phyloP scores from a whole-genome alignment of 2,113 vertebrate genomes.

The Larimichthys crocea region DNA sequence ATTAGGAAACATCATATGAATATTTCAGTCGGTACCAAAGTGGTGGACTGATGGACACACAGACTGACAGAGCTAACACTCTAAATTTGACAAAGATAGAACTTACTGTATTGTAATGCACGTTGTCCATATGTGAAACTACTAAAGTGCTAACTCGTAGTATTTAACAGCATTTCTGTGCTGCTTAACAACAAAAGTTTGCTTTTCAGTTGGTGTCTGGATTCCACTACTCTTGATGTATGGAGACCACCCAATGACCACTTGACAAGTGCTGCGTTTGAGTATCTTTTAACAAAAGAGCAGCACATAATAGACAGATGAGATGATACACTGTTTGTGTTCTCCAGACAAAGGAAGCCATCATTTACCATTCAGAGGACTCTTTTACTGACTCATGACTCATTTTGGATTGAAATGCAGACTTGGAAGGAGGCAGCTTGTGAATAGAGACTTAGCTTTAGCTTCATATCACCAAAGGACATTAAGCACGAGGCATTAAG shows the following conservation, averaged over 20 bases:
- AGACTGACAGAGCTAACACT: background rate
- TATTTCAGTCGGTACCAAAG: no score
- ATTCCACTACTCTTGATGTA: background rate
- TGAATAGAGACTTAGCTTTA: background rate
- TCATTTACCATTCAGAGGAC: background rate
- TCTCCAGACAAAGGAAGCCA: background rate
- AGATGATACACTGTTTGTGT: background rate
- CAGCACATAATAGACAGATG: background rate
- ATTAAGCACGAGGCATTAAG: slow-evolving; percentile 13
- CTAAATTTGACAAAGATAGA: background rate
- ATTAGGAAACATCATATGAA: no score
- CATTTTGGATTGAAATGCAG: no score
- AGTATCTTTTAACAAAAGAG: background rate
- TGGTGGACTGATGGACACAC: no score
- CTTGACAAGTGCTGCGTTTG: background rate
- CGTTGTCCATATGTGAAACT: background rate
- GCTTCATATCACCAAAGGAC: background rate
- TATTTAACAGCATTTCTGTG: background rate
- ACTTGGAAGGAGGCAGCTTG: background rate
- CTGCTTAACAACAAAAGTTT: background rate
- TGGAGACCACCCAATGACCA: background rate
- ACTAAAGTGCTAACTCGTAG: background rate
- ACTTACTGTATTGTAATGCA: background rate
- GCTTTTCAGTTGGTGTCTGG: background rate
- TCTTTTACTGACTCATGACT: background rate